A percentile compares a stretch with the other conserved stretches of the same genome.
Conservation (phyloP, 2,888 invertebrate species). For the Alitta virens region DNA sequence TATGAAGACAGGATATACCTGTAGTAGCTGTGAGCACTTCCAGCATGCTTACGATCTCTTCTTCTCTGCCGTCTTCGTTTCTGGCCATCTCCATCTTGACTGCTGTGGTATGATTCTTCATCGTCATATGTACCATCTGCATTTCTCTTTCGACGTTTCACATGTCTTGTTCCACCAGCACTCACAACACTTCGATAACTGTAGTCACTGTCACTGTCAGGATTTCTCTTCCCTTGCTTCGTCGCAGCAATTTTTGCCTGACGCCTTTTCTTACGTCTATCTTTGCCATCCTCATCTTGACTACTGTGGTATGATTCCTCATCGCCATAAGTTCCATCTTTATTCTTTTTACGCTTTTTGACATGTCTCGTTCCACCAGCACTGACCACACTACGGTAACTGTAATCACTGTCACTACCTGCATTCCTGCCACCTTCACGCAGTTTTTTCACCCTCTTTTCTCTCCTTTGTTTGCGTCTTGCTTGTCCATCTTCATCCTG, state of each 20-base stretch:
- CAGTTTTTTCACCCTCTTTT: conserved; percentile 37
- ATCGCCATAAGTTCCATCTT: conserved; percentile 48
- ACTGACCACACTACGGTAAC: conserved; percentile 48
- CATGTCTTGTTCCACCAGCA: conserved; percentile 52
- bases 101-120: conserved; percentile 51
- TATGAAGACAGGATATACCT: no score
- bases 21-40: conserved; percentile 52
- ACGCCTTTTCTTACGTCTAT: conserved; percentile 29
- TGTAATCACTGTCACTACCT: conserved; percentile 51
- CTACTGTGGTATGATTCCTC: conserved; percentile 51
- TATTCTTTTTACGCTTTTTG: conserved; percentile 39
- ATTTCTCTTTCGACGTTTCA: conserved; percentile 40
- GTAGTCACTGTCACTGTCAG: conserved; percentile 50
- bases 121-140: conserved; percentile 50
- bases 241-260: conserved; percentile 32
- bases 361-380: conserved; percentile 54
- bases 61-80: conserved; percentile 46
- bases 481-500: conserved; percentile 47
- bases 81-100: conserved; percentile 47
- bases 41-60: conserved; percentile 46
- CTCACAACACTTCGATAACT: conserved; percentile 51
- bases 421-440: conserved; percentile 35
- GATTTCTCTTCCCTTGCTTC: conserved; percentile 46
- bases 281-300: conserved; percentile 43
- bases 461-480: conserved; percentile 43